Percentiles rank a stretch among this genome's conserved stretches.
phyloP scores from a whole-genome alignment of 2,888 invertebrate species.

The Tetranychus truncatus region DNA sequence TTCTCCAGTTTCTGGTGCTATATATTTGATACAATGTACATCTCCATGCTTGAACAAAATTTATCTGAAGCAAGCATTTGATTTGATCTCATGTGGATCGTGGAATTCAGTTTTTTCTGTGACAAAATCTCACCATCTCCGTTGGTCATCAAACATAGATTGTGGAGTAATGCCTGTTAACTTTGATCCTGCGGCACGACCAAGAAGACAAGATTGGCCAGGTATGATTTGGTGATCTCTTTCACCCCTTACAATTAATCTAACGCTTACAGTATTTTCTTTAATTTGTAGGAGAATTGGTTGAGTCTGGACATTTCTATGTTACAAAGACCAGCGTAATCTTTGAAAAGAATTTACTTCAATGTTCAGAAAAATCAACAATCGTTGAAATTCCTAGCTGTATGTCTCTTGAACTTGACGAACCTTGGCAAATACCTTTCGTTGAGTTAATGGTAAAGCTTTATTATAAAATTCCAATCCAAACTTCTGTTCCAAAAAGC shows the following conservation, averaged over 20 bases:
- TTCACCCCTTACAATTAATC: background rate
- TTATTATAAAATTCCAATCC: background rate
- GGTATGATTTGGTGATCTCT: background rate
- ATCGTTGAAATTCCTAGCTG: background rate
- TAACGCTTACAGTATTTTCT: background rate
- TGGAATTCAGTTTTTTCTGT: constrained; percentile 8
- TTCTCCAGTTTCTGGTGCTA: background rate
- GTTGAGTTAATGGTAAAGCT: background rate
- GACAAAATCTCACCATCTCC: background rate
- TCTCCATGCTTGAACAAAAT: background rate
- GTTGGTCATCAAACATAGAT: background rate
- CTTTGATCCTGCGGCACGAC: background rate
- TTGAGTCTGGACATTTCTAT: background rate
- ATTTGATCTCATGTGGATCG: background rate
- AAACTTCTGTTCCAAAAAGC: too few species aligned
- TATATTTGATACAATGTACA: constrained; percentile 6
- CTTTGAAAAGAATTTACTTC: background rate
- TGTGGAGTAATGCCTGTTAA: background rate
- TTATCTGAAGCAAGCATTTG: background rate
- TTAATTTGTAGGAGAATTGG: background rate
- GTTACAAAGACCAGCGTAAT: background rate
- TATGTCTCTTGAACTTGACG: constrained; percentile 2
- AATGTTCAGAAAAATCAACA: background rate
- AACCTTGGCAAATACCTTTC: constrained; percentile 9
- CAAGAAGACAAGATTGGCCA: constrained; percentile 2